These are phyloP conservation scores for Brachionus rotundiformis DNA, from an alignment of 1,140 invertebrate genomes.

Conservation along the genomic window DNA sequence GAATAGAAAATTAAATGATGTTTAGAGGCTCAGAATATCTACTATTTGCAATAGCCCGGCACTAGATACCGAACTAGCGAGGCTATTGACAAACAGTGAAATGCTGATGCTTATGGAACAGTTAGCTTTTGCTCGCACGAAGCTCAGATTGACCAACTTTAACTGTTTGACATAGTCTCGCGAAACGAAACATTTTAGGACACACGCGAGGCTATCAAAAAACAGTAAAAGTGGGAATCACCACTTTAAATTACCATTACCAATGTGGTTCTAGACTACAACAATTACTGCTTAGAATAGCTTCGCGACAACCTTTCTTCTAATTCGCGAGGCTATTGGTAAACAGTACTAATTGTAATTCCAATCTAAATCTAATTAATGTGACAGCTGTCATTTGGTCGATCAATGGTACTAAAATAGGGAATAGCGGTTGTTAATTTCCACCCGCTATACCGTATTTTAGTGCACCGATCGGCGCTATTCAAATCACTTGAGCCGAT, in stretches of 20 bases:
- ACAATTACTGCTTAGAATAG: constrained; percentile 41
- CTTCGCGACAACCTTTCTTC: neutral
- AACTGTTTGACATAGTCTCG: constrained; percentile 40
- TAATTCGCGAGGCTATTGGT: constrained; percentile 35
- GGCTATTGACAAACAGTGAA: constrained; percentile 51
- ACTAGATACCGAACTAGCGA: constrained; percentile 16
- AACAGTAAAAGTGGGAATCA: constrained; percentile 33
- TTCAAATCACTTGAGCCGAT: neutral
- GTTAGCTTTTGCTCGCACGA: too few relatives aligned
- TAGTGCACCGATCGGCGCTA: neutral
- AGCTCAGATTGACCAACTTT: neutral
- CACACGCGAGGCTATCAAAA: constrained; percentile 46
- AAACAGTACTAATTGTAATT: constrained; percentile 34
- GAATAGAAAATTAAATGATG: too few relatives aligned
- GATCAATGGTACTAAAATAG: constrained; percentile 41
- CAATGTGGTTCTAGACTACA: neutral
- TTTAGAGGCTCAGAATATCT: neutral
- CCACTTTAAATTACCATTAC: too few relatives aligned
- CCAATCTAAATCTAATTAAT: neutral
- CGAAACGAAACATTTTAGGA: neutral
- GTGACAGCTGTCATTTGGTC: neutral
- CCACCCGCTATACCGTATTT: constrained; percentile 49
- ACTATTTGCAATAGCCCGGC: constrained; percentile 40
- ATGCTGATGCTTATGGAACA: neutral
- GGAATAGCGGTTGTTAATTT: constrained; percentile 13